Conservation (phyloP, 2,797 vertebrate species). For the Linurgus olivaceus region DNA sequence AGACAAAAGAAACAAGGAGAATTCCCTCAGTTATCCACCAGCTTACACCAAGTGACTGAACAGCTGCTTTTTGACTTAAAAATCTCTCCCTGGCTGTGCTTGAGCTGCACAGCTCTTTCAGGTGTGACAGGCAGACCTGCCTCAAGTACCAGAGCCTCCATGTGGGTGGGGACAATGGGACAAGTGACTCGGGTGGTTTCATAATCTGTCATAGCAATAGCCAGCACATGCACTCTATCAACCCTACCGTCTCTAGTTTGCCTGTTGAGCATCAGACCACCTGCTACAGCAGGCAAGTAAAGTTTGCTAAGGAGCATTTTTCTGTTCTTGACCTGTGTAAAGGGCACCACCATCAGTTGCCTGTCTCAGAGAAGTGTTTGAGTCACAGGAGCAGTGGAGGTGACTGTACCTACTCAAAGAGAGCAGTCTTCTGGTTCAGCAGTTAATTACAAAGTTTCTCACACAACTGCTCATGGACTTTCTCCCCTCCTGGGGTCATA, state of each 20-base stretch:
- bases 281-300: neutral
- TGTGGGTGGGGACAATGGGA: neutral
- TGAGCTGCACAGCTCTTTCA: constrained; percentile 21
- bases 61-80: constrained; percentile 55
- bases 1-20: constrained; percentile 34
- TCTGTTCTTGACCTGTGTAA: neutral
- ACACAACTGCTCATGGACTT: neutral
- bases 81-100: neutral
- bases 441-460: neutral
- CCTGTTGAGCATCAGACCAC: neutral
- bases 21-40: constrained; percentile 17
- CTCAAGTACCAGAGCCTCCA: neutral
- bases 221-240: neutral
- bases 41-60: constrained; percentile 14
- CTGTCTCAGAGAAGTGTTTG: neutral
- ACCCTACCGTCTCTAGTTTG: neutral
- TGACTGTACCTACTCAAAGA: neutral
- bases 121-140: constrained; percentile 49
- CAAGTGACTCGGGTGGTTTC: neutral
- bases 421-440: neutral
- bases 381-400: neutral
- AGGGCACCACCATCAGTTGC: neutral
- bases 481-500: neutral
- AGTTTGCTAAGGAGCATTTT: neutral
- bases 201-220: neutral